Evolutionary conservation across 1,140 invertebrate genomes (phyloP).

Genomic region (Trissolcus basalis): DNA sequence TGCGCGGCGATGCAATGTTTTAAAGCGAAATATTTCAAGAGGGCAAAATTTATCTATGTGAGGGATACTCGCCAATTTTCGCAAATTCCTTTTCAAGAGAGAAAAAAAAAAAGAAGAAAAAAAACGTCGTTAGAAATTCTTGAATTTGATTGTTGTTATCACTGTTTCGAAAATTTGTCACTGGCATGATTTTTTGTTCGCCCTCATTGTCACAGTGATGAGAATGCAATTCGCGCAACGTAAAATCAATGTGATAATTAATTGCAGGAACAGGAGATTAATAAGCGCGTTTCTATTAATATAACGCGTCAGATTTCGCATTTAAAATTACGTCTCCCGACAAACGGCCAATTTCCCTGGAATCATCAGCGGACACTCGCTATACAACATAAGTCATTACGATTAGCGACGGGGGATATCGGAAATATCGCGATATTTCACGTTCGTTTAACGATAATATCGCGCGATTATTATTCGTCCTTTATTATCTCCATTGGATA

Average conservation of each 20-base stretch:
- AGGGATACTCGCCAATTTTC: not conserved
- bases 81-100: not conserved
- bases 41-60: too few species aligned
- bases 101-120: too few species aligned
- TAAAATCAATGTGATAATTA: not conserved
- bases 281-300: constrained; percentile 23
- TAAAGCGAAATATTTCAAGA: too few species aligned
- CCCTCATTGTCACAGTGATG: too few species aligned
- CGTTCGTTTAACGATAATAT: constrained; percentile 26
- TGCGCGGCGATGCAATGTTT: too few species aligned
- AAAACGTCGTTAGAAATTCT: too few species aligned
- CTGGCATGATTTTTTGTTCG: too few species aligned
- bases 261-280: constrained; percentile 1
- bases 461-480: constrained; percentile 1
- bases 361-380: constrained; percentile 16
- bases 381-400: constrained; percentile 32
- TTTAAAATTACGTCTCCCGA: constrained; percentile 44
- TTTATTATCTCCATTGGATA: not conserved
- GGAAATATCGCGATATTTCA: constrained; percentile 33
- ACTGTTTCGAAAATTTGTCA: too few species aligned
- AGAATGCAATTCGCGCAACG: too few species aligned
- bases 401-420: constrained; percentile 30
- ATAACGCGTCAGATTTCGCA: constrained; percentile 6
- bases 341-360: constrained; percentile 45
- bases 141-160: too few species aligned